Percentiles rank a stretch among this genome's conserved stretches.
Conservation (phyloP, 2,888 invertebrate species). For the Tetragnatha montana region DNA sequence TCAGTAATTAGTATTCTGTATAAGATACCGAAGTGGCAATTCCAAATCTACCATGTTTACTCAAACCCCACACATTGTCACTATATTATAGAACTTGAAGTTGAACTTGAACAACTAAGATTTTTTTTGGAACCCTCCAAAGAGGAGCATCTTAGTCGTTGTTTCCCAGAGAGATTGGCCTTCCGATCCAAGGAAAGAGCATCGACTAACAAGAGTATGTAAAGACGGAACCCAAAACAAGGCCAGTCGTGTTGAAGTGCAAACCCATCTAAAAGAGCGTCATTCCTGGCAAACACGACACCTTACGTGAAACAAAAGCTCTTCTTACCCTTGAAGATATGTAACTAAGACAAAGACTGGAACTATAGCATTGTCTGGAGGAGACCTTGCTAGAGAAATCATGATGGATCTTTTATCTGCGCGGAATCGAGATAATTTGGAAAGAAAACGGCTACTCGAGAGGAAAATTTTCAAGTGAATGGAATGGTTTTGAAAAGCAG, state of each 20-base stretch:
- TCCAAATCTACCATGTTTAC: no score
- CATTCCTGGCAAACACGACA: constrained; percentile 61
- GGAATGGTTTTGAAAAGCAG: constrained; percentile 55
- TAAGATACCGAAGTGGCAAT: no score
- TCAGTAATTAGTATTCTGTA: no score
- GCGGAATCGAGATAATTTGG: constrained; percentile 57
- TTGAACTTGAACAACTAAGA: no score
- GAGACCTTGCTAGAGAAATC: constrained; percentile 56
- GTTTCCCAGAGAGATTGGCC: no score
- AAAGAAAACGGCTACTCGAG: constrained; percentile 17
- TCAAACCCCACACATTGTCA: no score
- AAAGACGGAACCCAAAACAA: constrained; percentile 11
- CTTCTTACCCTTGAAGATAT: constrained; percentile 65
- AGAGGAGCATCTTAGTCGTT: no score
- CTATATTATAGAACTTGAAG: no score
- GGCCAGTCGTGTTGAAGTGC: constrained; percentile 37
- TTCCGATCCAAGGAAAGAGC: no score
- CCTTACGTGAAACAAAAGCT: constrained; percentile 66
- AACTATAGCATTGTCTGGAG: constrained; percentile 39
- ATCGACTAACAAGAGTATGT: no score
- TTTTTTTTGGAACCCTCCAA: no score
- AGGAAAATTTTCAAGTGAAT: constrained; percentile 35
- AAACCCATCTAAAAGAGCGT: constrained; percentile 37
- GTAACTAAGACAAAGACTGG: constrained; percentile 60
- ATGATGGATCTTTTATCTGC: constrained; percentile 64